Evolutionary conservation across 2,888 invertebrate genomes (phyloP).

Genomic region (Colostygia pectinataria): DNA sequence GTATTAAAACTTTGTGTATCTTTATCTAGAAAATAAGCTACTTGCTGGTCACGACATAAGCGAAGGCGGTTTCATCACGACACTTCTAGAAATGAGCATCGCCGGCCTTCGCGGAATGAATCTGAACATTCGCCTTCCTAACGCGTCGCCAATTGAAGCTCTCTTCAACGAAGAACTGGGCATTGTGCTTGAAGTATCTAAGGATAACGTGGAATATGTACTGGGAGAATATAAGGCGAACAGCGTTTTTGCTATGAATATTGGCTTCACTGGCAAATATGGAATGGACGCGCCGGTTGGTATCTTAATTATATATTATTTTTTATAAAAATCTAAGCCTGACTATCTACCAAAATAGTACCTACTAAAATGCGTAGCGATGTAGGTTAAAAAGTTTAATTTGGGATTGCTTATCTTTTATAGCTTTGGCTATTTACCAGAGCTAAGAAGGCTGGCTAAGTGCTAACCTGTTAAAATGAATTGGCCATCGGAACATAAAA

Average conservation of each 20-base stretch:
- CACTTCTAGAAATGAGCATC: constrained; percentile 97
- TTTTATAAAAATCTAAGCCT: no score
- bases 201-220: constrained; percentile 81
- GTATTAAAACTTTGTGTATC: no score
- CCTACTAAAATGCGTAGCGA: no score
- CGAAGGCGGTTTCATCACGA: constrained; percentile 96
- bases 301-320: no score
- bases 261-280: constrained; percentile 86
- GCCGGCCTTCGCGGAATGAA: constrained; percentile 93
- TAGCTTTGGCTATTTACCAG: no score
- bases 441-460: no score
- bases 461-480: no score
- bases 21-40: constrained; percentile 83
- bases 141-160: constrained; percentile 84
- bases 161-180: constrained; percentile 94
- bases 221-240: constrained; percentile 83
- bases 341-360: no score
- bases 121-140: constrained; percentile 78
- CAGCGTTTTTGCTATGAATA: constrained; percentile 84
- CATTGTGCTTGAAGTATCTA: constrained; percentile 90
- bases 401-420: no score
- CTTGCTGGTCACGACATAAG: constrained; percentile 97
- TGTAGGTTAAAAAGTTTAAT: no score
- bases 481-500: no score
- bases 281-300: constrained; percentile 86